Percentiles rank a stretch among this genome's conserved stretches.
Evolutionary conservation across 2,888 invertebrate species (phyloP).

Genomic region (Metalampra italica): DNA sequence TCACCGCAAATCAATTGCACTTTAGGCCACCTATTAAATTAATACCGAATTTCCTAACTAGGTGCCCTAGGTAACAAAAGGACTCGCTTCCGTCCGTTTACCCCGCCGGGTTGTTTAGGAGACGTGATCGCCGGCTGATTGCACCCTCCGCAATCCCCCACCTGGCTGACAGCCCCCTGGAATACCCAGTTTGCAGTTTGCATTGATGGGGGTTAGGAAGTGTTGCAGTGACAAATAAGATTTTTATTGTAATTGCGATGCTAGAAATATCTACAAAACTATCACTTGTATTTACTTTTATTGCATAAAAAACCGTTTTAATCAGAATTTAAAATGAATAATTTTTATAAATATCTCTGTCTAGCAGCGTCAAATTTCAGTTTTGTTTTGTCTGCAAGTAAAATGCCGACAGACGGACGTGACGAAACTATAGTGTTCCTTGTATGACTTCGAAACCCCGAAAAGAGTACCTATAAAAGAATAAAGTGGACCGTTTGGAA

Average conservation of each 20-base stretch:
- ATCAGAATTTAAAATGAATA: too few relatives aligned
- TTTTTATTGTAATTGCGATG: too few relatives aligned
- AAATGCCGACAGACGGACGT: too few relatives aligned
- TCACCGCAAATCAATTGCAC: constrained; percentile 24
- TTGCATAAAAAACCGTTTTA: too few relatives aligned
- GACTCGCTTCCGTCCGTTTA: constrained; percentile 36
- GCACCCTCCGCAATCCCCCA: constrained; percentile 23
- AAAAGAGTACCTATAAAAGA: too few relatives aligned
- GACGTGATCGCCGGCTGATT: constrained; percentile 52
- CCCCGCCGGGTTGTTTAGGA: constrained; percentile 40
- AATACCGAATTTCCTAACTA: constrained; percentile 27
- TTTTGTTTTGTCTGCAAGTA: too few relatives aligned
- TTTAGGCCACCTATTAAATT: constrained; percentile 23
- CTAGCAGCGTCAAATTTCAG: too few relatives aligned
- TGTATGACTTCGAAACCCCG: too few relatives aligned
- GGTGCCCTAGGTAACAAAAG: constrained; percentile 40
- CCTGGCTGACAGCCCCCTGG: constrained; percentile 3
- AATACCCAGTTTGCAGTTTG: constrained; percentile 50
- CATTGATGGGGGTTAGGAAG: constrained; percentile 25
- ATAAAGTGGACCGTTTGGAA: too few relatives aligned
- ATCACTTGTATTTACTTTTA: too few relatives aligned
- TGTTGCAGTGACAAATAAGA: constrained; percentile 17
- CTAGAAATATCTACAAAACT: not conserved
- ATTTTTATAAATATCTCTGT: too few relatives aligned
- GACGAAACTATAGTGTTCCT: too few relatives aligned